Base-by-base conservation (phyloP, 2,797 vertebrate species). In the Melanotaenia parkinsoni region DNA sequence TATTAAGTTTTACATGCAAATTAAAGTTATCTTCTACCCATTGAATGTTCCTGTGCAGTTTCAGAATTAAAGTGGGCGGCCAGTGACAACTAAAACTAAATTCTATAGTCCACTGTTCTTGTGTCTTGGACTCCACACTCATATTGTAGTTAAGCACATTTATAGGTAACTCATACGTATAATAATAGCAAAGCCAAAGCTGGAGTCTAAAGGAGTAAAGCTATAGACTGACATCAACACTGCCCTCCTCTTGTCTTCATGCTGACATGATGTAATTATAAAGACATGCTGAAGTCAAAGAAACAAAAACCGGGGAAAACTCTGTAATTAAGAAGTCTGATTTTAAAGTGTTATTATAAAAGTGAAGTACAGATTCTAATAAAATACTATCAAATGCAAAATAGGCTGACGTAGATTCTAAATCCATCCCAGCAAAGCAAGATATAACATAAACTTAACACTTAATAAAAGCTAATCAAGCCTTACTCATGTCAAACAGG, bases 401-500 rank as follows among this genome's bases (percentile, higher is more conserved):
- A n/a, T n/a, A 47, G 45, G n/a, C 1, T 47, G 6, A 45, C 43
- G 20, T 7, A 45, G 5, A 45, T 28, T 64, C n/a, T 0, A 63
- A 38, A 57, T 71, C 18, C 6, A 20, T 58, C n/a, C 32, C 28
- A 54, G 9, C 63, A n/a, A 32, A 60, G 5, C 45, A 67, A 20
- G 4, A 12, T 18, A 24, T 16, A 45, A 28, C 7, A 32, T 5
- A n/a, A 59, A 59, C 0, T 22, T 4, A 72, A 71, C 30, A 28
- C 30, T 56, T 7, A 28, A 24, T 5, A 13, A 28, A 65, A 20
- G n/a, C 20, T 16, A 63, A 18, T 50, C n/a, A 5, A 22, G 45
- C 88, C 97, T 94, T 92, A 99, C 98, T 99, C 98, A 99, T 99
- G 89, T 99, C 98, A 81, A 99, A 99, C 76, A 99, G 93, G 92